These are phyloP conservation scores for Bubo bubo DNA, from an alignment of 2,113 vertebrate genomes.

Conservation along the genomic window DNA sequence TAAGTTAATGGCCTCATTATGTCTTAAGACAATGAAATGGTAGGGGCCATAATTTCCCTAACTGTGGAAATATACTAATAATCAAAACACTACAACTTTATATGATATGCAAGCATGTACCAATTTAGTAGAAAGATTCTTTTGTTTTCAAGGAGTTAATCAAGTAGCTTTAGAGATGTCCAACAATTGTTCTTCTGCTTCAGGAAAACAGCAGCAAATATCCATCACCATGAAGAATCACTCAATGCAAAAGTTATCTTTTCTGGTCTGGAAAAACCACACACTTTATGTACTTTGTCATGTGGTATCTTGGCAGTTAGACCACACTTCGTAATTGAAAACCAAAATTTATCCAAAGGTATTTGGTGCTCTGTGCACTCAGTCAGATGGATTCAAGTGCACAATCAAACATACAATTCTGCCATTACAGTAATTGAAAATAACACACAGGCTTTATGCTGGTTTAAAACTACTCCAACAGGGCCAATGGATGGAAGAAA, in stretches of 20 bases:
- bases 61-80: background rate
- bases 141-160: slow-evolving; percentile 6
- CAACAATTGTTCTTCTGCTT: background rate
- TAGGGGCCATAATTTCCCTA: background rate
- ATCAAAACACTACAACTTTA: background rate
- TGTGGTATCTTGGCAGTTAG: slow-evolving; percentile 57
- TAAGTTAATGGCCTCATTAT: background rate
- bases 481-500: background rate
- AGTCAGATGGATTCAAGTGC: background rate
- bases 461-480: background rate
- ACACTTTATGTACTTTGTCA: slow-evolving; percentile 28
- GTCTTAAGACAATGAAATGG: background rate
- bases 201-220: slow-evolving; percentile 22
- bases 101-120: background rate
- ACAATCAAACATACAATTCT: background rate
- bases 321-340: slow-evolving; percentile 57
- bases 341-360: slow-evolving; percentile 34
- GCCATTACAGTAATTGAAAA: background rate
- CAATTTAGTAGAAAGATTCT: background rate
- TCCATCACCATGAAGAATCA: slow-evolving; percentile 48
- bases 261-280: background rate
- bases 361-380: background rate
- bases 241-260: slow-evolving; percentile 24
- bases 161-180: background rate
- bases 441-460: background rate